Evolutionary conservation across 1,140 invertebrate genomes (phyloP).

Genomic region (Leptinotarsa defecta): DNA sequence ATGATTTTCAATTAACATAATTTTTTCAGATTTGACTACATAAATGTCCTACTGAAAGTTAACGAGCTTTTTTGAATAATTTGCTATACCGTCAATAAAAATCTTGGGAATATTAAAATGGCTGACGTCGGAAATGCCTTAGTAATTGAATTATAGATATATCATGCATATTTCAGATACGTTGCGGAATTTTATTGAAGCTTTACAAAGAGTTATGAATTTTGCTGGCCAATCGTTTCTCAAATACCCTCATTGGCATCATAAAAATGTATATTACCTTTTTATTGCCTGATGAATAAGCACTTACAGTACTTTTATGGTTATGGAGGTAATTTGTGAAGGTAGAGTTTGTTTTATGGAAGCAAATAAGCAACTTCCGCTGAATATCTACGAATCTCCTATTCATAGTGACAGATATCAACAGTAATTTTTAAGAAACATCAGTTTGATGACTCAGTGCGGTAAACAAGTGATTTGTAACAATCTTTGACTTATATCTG

Average conservation of each 20-base stretch:
- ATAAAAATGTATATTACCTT: constrained; percentile 10
- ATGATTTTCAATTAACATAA: too few relatives aligned
- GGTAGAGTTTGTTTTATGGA: neutral
- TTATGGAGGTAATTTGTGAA: neutral
- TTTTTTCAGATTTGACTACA: too few relatives aligned
- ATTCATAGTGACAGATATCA: too few relatives aligned
- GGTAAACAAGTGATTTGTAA: too few relatives aligned
- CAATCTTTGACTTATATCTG: too few relatives aligned
- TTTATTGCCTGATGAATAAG: constrained; percentile 6
- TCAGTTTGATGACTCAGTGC: too few relatives aligned
- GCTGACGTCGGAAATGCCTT: neutral
- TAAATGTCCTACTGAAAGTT: too few relatives aligned
- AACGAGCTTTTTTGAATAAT: neutral
- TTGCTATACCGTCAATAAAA: neutral
- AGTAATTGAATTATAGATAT: neutral
- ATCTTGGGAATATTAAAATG: neutral
- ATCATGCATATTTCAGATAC: constrained; percentile 6
- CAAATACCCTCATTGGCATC: neutral
- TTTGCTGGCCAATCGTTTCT: neutral
- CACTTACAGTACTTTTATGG: neutral
- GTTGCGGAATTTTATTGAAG: constrained; percentile 5
- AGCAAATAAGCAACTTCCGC: neutral
- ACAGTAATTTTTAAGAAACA: too few relatives aligned
- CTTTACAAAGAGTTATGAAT: constrained; percentile 6
- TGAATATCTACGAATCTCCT: too few relatives aligned